Conservation (phyloP, 2,797 vertebrate genomes). For the Sparidentex hasta region DNA sequence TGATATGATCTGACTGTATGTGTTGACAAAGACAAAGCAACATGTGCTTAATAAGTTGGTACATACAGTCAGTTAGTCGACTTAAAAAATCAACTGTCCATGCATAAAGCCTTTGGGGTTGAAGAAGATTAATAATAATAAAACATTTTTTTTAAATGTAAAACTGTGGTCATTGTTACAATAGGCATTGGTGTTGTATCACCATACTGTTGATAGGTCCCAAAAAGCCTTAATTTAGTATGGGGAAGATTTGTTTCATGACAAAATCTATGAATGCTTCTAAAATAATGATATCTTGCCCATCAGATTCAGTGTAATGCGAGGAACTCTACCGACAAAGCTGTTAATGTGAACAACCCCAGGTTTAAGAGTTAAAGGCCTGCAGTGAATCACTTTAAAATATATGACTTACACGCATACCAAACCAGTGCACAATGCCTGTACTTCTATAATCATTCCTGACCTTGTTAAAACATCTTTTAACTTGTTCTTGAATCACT, state of each 20-base stretch:
- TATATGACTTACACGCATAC: not conserved
- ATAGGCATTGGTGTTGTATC: not conserved
- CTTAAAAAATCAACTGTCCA: not conserved
- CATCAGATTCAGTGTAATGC: not conserved
- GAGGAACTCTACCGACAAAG: not conserved
- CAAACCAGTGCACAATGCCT: not conserved
- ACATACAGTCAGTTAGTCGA: not conserved
- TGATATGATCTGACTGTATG: not conserved
- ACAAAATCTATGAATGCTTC: not conserved
- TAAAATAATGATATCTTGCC: not conserved
- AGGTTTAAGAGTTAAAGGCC: not conserved
- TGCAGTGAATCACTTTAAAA: not conserved
- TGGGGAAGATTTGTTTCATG: not conserved
- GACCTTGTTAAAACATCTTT: not conserved
- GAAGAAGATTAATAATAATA: no score
- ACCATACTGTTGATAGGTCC: not conserved
- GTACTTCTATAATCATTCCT: not conserved
- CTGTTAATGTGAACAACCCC: not conserved
- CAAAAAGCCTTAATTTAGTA: not conserved
- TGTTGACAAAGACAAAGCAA: no score
- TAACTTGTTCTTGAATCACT: slow-evolving; percentile 14
- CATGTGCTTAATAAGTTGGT: not conserved
- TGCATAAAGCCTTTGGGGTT: not conserved
- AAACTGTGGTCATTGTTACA: no score
- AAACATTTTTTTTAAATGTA: no score